Conservation (phyloP, 2,797 vertebrate species). For the Rhinichthys osculus region DNA sequence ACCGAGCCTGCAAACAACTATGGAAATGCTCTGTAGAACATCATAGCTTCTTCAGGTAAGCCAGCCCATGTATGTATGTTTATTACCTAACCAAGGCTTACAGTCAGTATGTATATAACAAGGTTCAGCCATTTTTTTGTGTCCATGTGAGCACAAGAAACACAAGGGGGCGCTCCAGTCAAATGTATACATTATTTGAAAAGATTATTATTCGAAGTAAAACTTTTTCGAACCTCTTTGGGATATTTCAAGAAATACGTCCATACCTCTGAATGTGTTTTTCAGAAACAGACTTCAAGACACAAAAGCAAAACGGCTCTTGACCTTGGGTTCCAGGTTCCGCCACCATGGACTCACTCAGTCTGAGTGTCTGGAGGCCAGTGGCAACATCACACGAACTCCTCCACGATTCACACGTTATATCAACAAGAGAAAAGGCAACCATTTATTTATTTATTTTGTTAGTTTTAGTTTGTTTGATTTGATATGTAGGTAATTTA, state of each 20-base stretch:
- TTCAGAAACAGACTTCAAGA: conserved; percentile 49
- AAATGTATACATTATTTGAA: not conserved
- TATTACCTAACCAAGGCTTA: not conserved
- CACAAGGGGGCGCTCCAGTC: conserved; percentile 21
- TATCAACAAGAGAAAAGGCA: conserved; percentile 94
- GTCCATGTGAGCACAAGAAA: not conserved
- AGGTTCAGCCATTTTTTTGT: not conserved
- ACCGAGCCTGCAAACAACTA: conserved; percentile 94
- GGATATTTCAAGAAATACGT: not conserved
- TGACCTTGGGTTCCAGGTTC: conserved; percentile 92
- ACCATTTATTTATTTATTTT: not conserved
- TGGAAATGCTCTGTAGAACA: conserved; percentile 98
- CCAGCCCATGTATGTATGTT: not conserved
- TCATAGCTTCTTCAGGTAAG: conserved; percentile 96
- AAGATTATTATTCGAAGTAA: not conserved
- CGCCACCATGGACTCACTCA: conserved; percentile 93
- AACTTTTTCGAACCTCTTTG: not conserved
- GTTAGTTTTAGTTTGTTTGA: not conserved
- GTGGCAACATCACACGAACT: conserved; percentile 89
- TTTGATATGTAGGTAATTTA: not conserved
- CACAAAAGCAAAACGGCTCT: conserved; percentile 70
- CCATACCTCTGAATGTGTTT: conserved; percentile 13
- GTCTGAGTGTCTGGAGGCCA: conserved; percentile 92
- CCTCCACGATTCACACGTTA: conserved; percentile 92
- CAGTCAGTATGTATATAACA: not conserved